phyloP scores from a whole-genome alignment of 2,113 vertebrate species.

The Mustela nigripes region DNA sequence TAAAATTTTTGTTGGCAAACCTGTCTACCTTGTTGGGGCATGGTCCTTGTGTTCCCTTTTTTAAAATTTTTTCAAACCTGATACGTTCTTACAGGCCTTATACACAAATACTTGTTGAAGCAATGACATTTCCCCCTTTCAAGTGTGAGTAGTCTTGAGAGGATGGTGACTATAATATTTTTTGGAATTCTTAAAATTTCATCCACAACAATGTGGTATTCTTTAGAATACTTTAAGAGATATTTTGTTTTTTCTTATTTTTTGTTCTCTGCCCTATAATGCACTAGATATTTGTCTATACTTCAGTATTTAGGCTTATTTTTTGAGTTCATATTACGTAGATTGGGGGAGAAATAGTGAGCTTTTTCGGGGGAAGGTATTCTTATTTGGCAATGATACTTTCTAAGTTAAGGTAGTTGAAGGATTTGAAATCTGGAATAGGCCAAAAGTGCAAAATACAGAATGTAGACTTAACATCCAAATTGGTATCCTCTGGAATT shows the following conservation, averaged over 20 bases:
- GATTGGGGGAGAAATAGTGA: not conserved
- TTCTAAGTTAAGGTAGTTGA: conserved; percentile 26
- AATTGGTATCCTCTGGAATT: not conserved
- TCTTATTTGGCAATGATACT: not conserved
- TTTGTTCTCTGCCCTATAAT: not conserved
- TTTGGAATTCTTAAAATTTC: conserved; percentile 46
- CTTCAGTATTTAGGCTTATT: not conserved
- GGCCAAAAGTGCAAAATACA: not conserved
- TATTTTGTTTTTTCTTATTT: not conserved
- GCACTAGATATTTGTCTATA: not conserved
- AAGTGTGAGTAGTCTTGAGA: not conserved
- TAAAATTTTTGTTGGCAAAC: conserved; percentile 13
- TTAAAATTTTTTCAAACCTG: not conserved
- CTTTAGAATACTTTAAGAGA: not conserved
- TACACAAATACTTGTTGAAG: not conserved
- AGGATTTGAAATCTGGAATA: not conserved
- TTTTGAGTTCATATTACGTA: not conserved
- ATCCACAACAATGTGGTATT: not conserved
- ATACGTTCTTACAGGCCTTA: not conserved
- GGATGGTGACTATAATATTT: not conserved
- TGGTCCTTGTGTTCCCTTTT: not conserved
- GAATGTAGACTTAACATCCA: not conserved
- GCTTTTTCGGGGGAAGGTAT: not conserved
- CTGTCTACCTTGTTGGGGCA: not conserved
- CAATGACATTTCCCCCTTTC: not conserved